Evolutionary conservation across 2,797 vertebrate species (phyloP).

Genomic region (Toxotes lorentzi): DNA sequence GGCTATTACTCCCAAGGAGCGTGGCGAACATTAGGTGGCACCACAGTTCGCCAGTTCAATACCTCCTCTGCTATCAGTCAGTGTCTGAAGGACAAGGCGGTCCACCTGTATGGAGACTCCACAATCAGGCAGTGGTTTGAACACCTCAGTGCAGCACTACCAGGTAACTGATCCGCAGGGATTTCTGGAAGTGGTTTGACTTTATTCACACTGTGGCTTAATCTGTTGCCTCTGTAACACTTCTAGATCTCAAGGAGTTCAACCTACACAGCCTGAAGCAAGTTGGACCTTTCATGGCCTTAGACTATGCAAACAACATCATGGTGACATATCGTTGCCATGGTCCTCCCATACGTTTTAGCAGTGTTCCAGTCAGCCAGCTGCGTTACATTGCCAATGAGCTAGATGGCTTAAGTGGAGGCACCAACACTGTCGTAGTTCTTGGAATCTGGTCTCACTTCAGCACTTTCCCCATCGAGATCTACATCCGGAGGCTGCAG

Average conservation of each 20-base stretch:
- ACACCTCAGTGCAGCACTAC: conserved; percentile 86
- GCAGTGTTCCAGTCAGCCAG: conserved; percentile 81
- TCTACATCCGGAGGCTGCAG: conserved; percentile 90
- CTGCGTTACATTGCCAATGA: conserved; percentile 92
- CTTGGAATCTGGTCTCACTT: conserved; percentile 94
- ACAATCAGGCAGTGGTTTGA: conserved; percentile 95
- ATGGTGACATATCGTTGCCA: conserved; percentile 89
- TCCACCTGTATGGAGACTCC: conserved; percentile 93
- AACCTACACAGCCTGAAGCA: conserved; percentile 81
- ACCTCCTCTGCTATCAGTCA: conserved; percentile 83
- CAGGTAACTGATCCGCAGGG: conserved; percentile 80
- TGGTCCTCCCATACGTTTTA: conserved; percentile 90
- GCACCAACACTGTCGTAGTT: conserved; percentile 88
- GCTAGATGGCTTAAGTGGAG: conserved; percentile 88
- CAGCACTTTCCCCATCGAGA: conserved; percentile 90
- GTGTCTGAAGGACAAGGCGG: conserved; percentile 89
- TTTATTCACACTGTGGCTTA: not conserved
- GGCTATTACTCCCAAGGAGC: conserved; percentile 90
- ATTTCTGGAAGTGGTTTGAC: not conserved
- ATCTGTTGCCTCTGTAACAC: not conserved
- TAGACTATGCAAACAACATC: conserved; percentile 89
- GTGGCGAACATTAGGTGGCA: conserved; percentile 84
- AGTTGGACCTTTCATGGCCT: conserved; percentile 89
- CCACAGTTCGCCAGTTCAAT: conserved; percentile 86
- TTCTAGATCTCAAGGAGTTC: conserved; percentile 35